phyloP scores from a whole-genome alignment of 2,797 vertebrate genomes.

The Hoplostethus atlanticus region DNA sequence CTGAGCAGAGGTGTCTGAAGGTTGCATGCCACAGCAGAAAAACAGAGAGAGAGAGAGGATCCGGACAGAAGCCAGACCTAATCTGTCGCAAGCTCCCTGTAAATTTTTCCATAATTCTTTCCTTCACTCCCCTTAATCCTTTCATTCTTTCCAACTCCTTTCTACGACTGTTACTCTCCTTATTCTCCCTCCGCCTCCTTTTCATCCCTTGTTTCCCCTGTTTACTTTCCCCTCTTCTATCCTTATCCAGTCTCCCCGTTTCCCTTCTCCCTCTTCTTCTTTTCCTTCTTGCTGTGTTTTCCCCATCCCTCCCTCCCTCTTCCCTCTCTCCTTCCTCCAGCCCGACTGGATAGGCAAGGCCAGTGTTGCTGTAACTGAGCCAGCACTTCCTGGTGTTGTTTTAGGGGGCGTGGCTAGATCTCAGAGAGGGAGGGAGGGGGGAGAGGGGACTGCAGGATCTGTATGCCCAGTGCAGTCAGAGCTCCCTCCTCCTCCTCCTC shows the following conservation, averaged over 20 bases:
- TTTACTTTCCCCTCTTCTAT: constrained; percentile 28
- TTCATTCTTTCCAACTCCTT: constrained; percentile 49
- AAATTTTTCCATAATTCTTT: constrained; percentile 50
- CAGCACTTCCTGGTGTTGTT: constrained; percentile 85
- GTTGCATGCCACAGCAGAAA: constrained; percentile 40
- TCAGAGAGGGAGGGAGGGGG: constrained; percentile 59
- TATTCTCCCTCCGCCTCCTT: constrained; percentile 11
- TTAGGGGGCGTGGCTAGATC: constrained; percentile 70
- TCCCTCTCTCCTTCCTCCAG: constrained; percentile 54
- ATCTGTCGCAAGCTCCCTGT: constrained; percentile 46
- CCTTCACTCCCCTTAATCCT: constrained; percentile 24
- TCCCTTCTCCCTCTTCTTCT: constrained; percentile 31
- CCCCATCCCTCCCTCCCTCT: constrained; percentile 32
- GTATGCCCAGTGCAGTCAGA: constrained; percentile 70
- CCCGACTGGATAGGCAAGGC: constrained; percentile 63
- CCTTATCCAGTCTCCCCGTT: constrained; percentile 42
- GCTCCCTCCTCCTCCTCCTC: constrained; percentile 61
- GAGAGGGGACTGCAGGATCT: constrained; percentile 78
- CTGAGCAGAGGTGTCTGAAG: constrained; percentile 35
- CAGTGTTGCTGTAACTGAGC: constrained; percentile 73
- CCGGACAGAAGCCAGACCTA: constrained; percentile 43
- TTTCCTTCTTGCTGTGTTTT: constrained; percentile 40
- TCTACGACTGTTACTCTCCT: constrained; percentile 38
- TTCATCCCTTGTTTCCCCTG: constrained; percentile 18
- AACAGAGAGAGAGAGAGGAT: constrained; percentile 28